Evolutionary conservation across 2,113 vertebrate species (phyloP), one percentile per base, ranked within the genome.

Genomic region (Ceyx cyanopectus): DNA sequence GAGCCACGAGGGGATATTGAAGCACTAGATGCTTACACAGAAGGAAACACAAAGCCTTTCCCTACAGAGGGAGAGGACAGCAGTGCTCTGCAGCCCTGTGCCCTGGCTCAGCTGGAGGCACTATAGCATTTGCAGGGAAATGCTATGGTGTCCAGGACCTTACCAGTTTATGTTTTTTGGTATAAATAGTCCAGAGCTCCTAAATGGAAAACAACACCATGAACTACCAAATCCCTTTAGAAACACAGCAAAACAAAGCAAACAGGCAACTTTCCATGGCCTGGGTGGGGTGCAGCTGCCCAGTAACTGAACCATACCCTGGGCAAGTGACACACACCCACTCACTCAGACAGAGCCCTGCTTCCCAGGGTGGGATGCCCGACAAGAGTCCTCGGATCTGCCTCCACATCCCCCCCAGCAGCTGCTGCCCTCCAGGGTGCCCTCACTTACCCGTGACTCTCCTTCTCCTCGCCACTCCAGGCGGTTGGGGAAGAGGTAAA

Each of bases 401-500:
- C 62, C 67, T n/a, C 65, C 19, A 24, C 17, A 37, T 23, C 53
- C 85, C 20, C 17, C 46, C 62, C 1, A 7, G 45, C 12, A 30
- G 62, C 60, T 19, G 61, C 29, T 37, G 78, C 66, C 53, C 26
- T 3, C 53, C 10, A 1, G 12, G 11, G 50, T 1, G 6, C 14
- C 18, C 30, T 5, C 12, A 93, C 99, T 99, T 89, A 99, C 99
- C 98, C 99, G 98, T 0, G 99, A 99, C 93, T 99, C 99, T 3
- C 98, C 99, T 95, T 99, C 99, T 45, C 99, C 99, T 94, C 99
- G 97, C 99, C 99, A 99, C 83, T 99, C 99, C 24, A 99, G 98
- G 11, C 99, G 98, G 96, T 99, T 99, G 46, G 99, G 99, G 97
- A 99, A 99, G 87, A 99, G 98, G 97, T 99, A 99, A 97, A 99